Conservation (phyloP, 2,113 vertebrate genomes). For the Thamnophis sirtalis region DNA sequence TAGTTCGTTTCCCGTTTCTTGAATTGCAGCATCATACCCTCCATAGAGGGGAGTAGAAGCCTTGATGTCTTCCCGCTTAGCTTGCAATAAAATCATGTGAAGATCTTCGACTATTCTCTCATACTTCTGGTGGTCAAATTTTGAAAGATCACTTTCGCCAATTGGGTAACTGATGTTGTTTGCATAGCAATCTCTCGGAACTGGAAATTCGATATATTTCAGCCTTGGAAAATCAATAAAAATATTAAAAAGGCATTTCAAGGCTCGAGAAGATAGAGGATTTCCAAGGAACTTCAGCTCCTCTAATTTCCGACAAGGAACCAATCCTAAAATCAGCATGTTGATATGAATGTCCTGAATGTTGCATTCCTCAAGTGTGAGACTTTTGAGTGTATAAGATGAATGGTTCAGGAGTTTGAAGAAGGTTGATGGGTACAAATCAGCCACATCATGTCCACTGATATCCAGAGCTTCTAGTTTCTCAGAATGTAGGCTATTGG, state of each 20-base stretch:
- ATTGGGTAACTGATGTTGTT: conserved; percentile 77
- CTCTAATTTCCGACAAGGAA: conserved; percentile 72
- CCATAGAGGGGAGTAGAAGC: conserved; percentile 83
- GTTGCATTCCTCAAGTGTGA: conserved; percentile 86
- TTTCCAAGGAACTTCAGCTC: conserved; percentile 89
- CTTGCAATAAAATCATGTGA: conserved; percentile 70
- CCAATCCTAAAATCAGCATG: conserved; percentile 70
- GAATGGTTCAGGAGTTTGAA: conserved; percentile 82
- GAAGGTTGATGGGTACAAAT: conserved; percentile 76
- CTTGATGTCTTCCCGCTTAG: conserved; percentile 74
- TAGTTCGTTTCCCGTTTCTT: conserved; percentile 88
- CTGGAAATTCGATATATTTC: conserved; percentile 82
- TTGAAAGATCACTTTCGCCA: conserved; percentile 73
- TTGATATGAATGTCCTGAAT: conserved; percentile 78
- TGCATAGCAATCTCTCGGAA: conserved; percentile 90
- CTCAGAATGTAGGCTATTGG: conserved; percentile 82
- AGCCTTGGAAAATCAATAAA: conserved; percentile 76
- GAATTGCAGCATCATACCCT: conserved; percentile 83
- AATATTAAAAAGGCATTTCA: conserved; percentile 72
- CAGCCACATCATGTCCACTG: conserved; percentile 81
- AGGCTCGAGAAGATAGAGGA: conserved; percentile 75
- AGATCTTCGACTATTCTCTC: conserved; percentile 72
- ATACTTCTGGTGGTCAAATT: conserved; percentile 79
- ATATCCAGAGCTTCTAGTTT: conserved; percentile 82
- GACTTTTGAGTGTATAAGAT: conserved; percentile 71